A percentile compares a stretch with the other conserved stretches of the same genome.
phyloP scores from a whole-genome alignment of 2,113 vertebrate species.

The Pleuronectes platessa region DNA sequence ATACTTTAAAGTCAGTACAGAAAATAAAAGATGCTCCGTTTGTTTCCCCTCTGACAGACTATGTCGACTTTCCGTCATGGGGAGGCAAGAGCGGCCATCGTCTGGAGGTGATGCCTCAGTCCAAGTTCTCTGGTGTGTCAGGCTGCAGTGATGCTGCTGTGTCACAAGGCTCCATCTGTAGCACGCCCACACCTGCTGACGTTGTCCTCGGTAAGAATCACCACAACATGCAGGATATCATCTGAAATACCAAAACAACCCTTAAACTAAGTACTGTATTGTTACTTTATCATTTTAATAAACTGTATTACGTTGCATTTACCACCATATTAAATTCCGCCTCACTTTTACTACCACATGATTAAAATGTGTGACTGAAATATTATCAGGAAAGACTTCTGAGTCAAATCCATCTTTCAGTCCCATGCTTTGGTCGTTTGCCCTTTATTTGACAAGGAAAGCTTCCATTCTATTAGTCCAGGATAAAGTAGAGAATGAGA shows the following conservation, averaged over 20 bases:
- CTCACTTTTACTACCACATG: no score
- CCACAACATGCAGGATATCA: background rate
- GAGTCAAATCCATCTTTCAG: no score
- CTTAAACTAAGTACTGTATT: no score
- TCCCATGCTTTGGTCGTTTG: no score
- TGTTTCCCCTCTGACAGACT: constrained; percentile 81
- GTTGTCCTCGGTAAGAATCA: constrained; percentile 87
- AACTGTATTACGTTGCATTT: no score
- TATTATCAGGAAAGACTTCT: no score
- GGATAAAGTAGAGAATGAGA: no score
- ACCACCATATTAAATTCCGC: no score
- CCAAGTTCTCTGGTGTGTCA: constrained; percentile 96
- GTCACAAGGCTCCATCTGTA: constrained; percentile 91
- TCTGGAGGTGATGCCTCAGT: constrained; percentile 92
- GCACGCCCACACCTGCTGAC: constrained; percentile 90
- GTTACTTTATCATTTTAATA: background rate
- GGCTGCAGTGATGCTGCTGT: constrained; percentile 93
- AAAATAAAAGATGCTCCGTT: background rate
- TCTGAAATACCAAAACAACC: background rate
- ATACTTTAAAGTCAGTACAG: background rate
- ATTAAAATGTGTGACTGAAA: no score
- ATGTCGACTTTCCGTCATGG: constrained; percentile 95
- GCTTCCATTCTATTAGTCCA: no score
- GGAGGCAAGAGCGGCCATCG: constrained; percentile 91
- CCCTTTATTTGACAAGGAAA: no score